Evolutionary conservation across 1,140 invertebrate genomes (phyloP), one percentile per base, ranked within the genome.

Genomic region (Protaetia brevitarsis): DNA sequence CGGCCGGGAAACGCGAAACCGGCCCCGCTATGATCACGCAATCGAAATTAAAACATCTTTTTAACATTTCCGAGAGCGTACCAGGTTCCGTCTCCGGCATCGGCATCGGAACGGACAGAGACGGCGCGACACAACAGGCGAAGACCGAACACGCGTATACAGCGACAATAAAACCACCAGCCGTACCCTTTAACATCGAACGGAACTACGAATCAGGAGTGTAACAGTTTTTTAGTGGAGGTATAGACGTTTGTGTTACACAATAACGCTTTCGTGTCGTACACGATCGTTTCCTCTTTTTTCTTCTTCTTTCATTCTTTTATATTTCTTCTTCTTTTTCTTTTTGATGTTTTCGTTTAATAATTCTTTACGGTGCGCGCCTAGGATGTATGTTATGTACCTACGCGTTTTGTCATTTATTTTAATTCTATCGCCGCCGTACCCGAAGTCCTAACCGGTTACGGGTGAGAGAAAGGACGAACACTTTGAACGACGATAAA

Each of bases 211-310:
- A 51, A 51, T 51, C 26, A n/a, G 19, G 26, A 7, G 41, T 51
- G 41, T 51, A 51, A 51, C 34, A 37, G 16, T 23, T 51, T 51
- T 51, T 51, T 51, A 51, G 13, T 19, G 16, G 41, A 51, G n/a
- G n/a, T n/a, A 51, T 51, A 51, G 26, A 51, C 26, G 41, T 51
- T 51, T 51, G 26, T 51, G 41, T 51, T 51, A 51, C 41, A 51
- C 41, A 51, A 51, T 51, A 51, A 51, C 41, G 41, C 41, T 21
- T 51, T 51, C 41, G 5, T 51, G 41, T 51, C 26, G 26, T 23
- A 51, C 41, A 51, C 16, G 41, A 51, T 37, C 41, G 6, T 23
- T 51, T 51, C 19, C 19, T n/a, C 8, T 34, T 51, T 51, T 51
- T 6, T 23, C 26, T 7, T 51, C 16, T 23, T 51, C 26, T 23